Conservation (phyloP, 2,888 invertebrate species). For the Mylabris sibirica region DNA sequence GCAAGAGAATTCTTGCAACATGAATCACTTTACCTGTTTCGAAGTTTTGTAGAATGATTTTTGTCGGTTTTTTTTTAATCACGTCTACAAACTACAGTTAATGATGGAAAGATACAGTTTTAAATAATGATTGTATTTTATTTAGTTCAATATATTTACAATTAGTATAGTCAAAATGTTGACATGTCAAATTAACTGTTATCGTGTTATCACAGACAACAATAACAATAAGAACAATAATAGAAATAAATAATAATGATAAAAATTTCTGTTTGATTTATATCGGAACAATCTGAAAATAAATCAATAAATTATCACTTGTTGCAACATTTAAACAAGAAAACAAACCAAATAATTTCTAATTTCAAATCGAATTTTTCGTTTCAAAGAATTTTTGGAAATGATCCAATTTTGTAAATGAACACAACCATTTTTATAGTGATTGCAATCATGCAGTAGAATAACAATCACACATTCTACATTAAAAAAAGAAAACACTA, state of each 20-base stretch:
- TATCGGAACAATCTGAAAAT: neutral
- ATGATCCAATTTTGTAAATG: neutral
- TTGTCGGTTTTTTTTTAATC: neutral
- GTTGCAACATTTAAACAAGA: neutral
- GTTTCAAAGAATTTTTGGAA: neutral
- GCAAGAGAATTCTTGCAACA: neutral
- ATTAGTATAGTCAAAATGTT: neutral
- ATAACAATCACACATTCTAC: neutral
- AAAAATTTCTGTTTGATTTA: neutral
- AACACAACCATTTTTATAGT: neutral
- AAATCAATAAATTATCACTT: neutral
- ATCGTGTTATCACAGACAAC: neutral
- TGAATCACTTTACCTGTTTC: conserved; percentile 5
- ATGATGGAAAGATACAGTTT: neutral
- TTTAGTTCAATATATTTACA: neutral
- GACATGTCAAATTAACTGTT: neutral
- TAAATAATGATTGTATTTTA: neutral
- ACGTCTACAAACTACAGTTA: neutral
- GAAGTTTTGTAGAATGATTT: neutral
- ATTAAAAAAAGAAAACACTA: neutral
- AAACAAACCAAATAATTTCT: neutral
- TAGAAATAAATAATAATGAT: neutral
- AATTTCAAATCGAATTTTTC: neutral
- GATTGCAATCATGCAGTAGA: neutral
- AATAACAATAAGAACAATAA: too few species aligned